These are phyloP conservation scores for Mactra quadrangularis DNA, from an alignment of 1,140 invertebrate species.

Conservation along the genomic window DNA sequence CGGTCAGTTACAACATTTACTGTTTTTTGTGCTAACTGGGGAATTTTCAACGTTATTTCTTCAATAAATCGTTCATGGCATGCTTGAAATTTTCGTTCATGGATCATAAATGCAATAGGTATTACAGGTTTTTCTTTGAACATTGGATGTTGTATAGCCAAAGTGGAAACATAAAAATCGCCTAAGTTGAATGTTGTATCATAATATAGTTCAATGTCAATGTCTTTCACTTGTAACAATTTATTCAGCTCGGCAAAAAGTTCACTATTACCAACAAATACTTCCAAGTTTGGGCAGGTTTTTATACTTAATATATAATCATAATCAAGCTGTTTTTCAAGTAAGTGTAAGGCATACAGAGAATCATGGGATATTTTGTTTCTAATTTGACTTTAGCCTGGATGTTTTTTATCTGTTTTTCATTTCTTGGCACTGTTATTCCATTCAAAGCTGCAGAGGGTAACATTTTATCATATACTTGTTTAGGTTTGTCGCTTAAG, in stretches of 20 bases:
- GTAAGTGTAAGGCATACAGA: conserved; percentile 41
- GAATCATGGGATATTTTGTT: conserved; percentile 45
- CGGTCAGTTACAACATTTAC: conserved; percentile 6
- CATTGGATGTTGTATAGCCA: conserved; percentile 33
- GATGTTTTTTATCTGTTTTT: conserved; percentile 45
- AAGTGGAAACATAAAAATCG: conserved; percentile 53
- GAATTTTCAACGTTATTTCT: conserved; percentile 13
- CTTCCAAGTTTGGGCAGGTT: conserved; percentile 47
- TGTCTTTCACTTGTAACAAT: conserved; percentile 39
- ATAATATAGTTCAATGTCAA: conserved; percentile 45
- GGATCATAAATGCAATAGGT: conserved; percentile 40
- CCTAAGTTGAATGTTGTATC: conserved; percentile 59
- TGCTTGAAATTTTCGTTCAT: conserved; percentile 48
- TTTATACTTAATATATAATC: conserved; percentile 36
- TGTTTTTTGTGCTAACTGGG: background rate
- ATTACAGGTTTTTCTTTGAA: conserved; percentile 55
- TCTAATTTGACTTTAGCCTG: conserved; percentile 5
- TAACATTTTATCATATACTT: conserved; percentile 24
- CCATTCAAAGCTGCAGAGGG: background rate
- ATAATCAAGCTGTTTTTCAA: conserved; percentile 57
- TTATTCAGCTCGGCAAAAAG: conserved; percentile 47
- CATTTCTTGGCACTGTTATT: conserved; percentile 36
- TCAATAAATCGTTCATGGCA: conserved; percentile 49
- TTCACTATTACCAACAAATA: conserved; percentile 53
- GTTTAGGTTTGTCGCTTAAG: conserved; percentile 1